Percentiles rank a stretch among this genome's conserved stretches.
Conservation (phyloP, 2,797 vertebrate species). For the Erethizon dorsatum region DNA sequence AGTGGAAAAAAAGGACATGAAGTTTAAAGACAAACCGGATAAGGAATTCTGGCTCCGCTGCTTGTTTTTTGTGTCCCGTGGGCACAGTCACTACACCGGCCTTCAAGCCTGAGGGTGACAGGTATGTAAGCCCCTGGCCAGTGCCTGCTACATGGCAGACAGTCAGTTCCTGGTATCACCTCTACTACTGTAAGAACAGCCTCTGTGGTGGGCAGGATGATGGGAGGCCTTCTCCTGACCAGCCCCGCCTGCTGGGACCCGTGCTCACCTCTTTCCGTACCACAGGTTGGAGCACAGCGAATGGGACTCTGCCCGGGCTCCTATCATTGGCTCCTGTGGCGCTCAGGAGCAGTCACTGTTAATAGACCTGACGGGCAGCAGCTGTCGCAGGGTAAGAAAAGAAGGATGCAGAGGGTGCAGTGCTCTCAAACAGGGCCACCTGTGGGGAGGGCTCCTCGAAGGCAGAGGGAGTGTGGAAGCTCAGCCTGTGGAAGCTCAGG, state of each 20-base stretch:
- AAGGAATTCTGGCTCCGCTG: background rate
- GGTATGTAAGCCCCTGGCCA: background rate
- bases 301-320: constrained; percentile 89
- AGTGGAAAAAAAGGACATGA: background rate
- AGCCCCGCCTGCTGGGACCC: background rate
- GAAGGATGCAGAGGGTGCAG: background rate
- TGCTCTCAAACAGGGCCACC: background rate
- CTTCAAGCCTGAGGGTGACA: background rate
- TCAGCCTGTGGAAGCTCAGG: background rate
- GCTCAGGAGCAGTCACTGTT: constrained; percentile 92
- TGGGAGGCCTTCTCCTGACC: background rate
- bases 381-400: constrained; percentile 91
- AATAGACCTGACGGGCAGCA: constrained; percentile 91
- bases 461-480: background rate
- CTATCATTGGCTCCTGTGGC: constrained; percentile 84
- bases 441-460: background rate
- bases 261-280: background rate
- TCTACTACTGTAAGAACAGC: background rate
- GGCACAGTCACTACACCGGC: background rate
- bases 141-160: background rate
- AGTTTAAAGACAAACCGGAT: background rate
- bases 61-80: background rate
- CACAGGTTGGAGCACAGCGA: constrained; percentile 89
- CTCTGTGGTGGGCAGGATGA: background rate
- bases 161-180: background rate